Base-by-base conservation (phyloP, 2,113 vertebrate genomes). In the Pitta sordida region DNA sequence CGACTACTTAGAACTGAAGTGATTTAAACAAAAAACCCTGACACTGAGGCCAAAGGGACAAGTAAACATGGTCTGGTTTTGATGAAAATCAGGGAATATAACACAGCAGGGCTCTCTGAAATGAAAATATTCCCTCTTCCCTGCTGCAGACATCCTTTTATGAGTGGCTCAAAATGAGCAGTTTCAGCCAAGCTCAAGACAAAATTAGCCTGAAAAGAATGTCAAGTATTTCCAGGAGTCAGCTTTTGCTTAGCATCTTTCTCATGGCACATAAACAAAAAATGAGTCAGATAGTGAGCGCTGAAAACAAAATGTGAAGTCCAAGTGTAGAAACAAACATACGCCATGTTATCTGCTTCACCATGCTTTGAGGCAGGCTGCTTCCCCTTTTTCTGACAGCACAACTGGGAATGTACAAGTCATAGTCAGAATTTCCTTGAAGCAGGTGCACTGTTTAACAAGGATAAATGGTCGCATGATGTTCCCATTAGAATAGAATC, bases 191-290 rank as follows among this genome's bases (percentile, higher is more conserved):
- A 58, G 49, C 83, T 91, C 37, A 30, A 46, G 78, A 91, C 81
- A 91, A 94, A 96, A 94, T 94, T 96, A 96, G 87, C 91, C 78
- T 77, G 37, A 36, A 85, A 91, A 90, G 91, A 96, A 96, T 95
- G 94, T 88, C 87, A 85, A 90, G 70, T 83, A 92, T 96, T 96
- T 96, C 95, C 95, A 95, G 93, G 91, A 96, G 75, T 55, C 84
- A 77, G 82, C 63, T 94, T 91, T 92, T 83, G 78, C 78, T 85
- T 89, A 76, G 90, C 70, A 69, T 95, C 90, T 90, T 95, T 93
- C 91, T 93, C 87, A 70, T 83, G 78, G 51, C 44, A 55, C 29
- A 67, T 32, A 74, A 88, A 86, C 43, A 82, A 37, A 73, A 80
- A 90, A 39, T 87, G 21, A 92, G 53, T 69, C 53, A 73, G 43